Percentiles rank a stretch among this genome's conserved stretches.
Evolutionary conservation across 2,113 vertebrate genomes (phyloP).

Genomic region (Mastomys natalensis): DNA sequence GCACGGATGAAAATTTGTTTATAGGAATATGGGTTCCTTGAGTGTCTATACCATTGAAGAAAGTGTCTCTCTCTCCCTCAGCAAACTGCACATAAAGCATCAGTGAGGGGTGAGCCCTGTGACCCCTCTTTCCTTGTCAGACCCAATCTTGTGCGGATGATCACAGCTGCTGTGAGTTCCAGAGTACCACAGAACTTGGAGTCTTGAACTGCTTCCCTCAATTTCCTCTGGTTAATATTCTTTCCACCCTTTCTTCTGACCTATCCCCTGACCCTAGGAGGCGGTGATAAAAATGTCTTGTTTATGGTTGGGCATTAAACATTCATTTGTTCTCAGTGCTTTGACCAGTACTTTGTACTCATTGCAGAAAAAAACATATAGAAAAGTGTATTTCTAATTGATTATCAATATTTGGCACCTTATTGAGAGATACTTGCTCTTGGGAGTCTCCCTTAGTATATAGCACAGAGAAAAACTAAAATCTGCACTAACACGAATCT

Average conservation of each 20-base stretch:
- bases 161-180: not conserved
- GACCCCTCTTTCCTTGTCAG: too few relatives aligned
- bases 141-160: not conserved
- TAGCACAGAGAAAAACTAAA: not conserved
- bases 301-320: not conserved
- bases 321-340: not conserved
- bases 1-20: not conserved
- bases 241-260: not conserved
- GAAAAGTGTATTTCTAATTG: slow-evolving; percentile 36
- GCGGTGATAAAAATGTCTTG: not conserved
- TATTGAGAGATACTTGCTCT: not conserved
- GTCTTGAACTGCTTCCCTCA: not conserved
- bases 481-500: not conserved
- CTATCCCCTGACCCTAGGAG: not conserved
- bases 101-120: not conserved
- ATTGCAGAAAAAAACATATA: slow-evolving; percentile 37
- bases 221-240: not conserved
- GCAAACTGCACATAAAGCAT: not conserved
- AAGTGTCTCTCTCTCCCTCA: not conserved
- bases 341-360: not conserved
- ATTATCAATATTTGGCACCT: not conserved
- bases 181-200: not conserved
- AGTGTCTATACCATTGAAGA: not conserved
- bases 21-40: not conserved
- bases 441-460: slow-evolving; percentile 18